These are phyloP conservation scores for Drosophila putrida DNA, from an alignment of 2,888 invertebrate species.

Conservation along the genomic window DNA sequence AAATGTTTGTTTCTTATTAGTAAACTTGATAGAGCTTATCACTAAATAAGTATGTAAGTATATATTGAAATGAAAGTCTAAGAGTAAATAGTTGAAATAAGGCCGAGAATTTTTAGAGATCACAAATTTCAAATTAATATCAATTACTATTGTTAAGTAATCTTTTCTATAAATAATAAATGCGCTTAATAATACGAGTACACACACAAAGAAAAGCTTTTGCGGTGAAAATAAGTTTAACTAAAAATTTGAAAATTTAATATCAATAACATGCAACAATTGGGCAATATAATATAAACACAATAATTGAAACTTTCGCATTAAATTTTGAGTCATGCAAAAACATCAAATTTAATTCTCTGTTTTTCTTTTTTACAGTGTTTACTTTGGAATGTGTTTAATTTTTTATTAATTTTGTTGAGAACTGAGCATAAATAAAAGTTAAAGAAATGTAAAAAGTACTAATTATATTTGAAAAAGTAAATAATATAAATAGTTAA, in stretches of 20 bases:
- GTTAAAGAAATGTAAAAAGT: conserved; percentile 14
- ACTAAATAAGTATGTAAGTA: conserved; percentile 27
- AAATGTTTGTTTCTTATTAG: conserved; percentile 71
- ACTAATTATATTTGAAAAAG: background rate
- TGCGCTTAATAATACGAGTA: conserved; percentile 52
- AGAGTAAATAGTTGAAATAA: conserved; percentile 30
- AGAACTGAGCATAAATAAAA: conserved; percentile 21
- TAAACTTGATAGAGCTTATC: conserved; percentile 59
- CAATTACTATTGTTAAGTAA: conserved; percentile 12
- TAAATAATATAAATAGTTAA: conserved; percentile 31
- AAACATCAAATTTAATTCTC: conserved; percentile 27
- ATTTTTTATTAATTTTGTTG: background rate
- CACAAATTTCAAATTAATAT: conserved; percentile 10
- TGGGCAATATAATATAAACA: conserved; percentile 30
- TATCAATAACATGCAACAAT: conserved; percentile 63
- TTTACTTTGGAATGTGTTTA: conserved; percentile 22
- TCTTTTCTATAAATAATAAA: conserved; percentile 46
- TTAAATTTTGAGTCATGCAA: conserved; percentile 47
- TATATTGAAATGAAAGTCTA: conserved; percentile 38
- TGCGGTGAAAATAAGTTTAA: conserved; percentile 25
- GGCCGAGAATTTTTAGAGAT: conserved; percentile 21
- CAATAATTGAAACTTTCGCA: background rate
- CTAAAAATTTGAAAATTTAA: conserved; percentile 9
- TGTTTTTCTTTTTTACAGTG: conserved; percentile 20
- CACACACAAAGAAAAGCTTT: conserved; percentile 59